Base-by-base conservation (phyloP, 2,888 invertebrate species). In the Operophtera brumata region DNA sequence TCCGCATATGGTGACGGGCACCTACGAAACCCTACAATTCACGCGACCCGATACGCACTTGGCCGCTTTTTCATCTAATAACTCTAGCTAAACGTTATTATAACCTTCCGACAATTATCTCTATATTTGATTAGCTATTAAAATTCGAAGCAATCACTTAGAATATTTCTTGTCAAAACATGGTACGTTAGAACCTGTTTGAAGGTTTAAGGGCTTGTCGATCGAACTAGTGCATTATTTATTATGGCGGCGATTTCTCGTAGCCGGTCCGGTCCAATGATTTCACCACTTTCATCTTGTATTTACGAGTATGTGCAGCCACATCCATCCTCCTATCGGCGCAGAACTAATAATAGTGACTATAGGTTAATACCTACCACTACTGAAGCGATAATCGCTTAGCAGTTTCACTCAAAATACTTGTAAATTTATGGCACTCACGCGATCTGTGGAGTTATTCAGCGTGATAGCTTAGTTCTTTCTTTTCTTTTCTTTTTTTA, bases 201-300 rank as follows among this genome's bases (percentile, higher is more conserved):
- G 69, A 51, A 71, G 69, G 67, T 73, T 74, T 80, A 83, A 88
- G 88, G 88, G 86, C 86, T 80, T 66, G 71, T 74, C 67, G 75
- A 66, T 70, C 69, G 71, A 86, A 83, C 87, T 84, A 82, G 87
- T 86, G 85, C 83, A 87, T 86, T 89, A 89, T 89, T 86, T 89
- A 88, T 86, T 83, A 82, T 80, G 66, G 73, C 73, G 69, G 77
- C 81, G 86, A 88, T 87, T 88, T 89, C 89, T 88, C 81, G 81
- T 65, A 69, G 78, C 73, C 75, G 68, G 74, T 77, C 73, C 75
- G 68, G 74, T 77, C 78, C 75, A 70, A 66, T 82, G 86, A 86
- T 89, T 89, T 90, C 89, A 82, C 89, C 77, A 88, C 87, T 90
- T 89, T 89, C 89, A 82, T 86, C 84, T 87, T 62, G 82, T 80